phyloP scores from a whole-genome alignment of 2,888 invertebrate species.

The Hecatera dysodea region DNA sequence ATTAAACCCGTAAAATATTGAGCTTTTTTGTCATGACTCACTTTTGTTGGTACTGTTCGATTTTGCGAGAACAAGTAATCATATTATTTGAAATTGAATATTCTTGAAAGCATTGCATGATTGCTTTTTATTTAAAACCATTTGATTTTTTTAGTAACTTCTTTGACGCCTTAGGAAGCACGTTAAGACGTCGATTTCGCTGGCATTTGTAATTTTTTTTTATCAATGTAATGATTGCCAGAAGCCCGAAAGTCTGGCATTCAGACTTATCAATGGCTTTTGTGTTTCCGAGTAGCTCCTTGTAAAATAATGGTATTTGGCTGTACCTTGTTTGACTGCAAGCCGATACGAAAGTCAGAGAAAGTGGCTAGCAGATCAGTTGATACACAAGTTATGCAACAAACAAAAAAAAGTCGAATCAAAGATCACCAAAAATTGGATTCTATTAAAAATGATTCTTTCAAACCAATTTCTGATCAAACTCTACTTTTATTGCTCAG shows the following conservation, averaged over 20 bases:
- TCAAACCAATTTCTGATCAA: slow-evolving; percentile 27
- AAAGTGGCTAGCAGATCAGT: background rate
- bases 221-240: background rate
- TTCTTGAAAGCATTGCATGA: background rate
- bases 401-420: background rate
- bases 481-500: slow-evolving; percentile 25
- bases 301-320: background rate
- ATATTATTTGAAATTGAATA: background rate
- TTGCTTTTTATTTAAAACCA: background rate
- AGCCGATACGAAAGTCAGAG: background rate
- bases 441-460: background rate
- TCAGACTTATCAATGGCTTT: background rate
- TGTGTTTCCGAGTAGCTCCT: no score
- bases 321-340: background rate
- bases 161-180: no score
- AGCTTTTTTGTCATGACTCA: slow-evolving; percentile 13
- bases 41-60: background rate
- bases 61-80: background rate
- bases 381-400: background rate
- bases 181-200: no score
- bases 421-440: background rate
- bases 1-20: slow-evolving; percentile 51
- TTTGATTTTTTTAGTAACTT: background rate
- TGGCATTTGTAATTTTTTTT: no score
- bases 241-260: background rate